Evolutionary conservation across 2,888 invertebrate genomes (phyloP).

Genomic region (Gymnocheta viridis): DNA sequence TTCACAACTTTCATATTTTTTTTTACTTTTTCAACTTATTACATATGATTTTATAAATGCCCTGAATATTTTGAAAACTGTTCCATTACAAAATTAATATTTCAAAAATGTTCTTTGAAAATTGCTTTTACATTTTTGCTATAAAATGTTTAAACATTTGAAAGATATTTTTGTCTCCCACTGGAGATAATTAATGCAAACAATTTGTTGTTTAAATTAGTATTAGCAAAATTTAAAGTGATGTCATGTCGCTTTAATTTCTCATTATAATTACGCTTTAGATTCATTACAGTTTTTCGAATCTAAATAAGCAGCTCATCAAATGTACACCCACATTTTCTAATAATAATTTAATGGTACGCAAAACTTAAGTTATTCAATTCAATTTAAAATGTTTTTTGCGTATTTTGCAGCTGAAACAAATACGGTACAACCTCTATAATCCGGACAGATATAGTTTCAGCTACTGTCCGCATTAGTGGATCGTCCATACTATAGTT

Average conservation of each 20-base stretch:
- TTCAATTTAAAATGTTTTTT: not conserved
- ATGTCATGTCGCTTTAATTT: slow-evolving; percentile 26
- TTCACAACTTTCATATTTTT: no score
- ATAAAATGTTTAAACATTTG: no score
- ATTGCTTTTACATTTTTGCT: no score
- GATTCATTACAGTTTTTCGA: not conserved
- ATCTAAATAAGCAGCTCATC: slow-evolving; percentile 1
- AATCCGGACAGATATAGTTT: no score
- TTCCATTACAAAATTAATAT: no score
- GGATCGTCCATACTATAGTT: no score
- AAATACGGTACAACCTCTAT: no score
- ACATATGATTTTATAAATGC: no score
- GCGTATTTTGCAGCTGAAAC: not conserved
- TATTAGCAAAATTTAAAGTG: not conserved
- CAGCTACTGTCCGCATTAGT: no score
- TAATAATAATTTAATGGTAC: not conserved
- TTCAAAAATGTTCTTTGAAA: no score
- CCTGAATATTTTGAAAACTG: no score
- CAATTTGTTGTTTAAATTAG: not conserved
- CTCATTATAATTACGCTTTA: slow-evolving; percentile 17
- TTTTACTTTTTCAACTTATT: no score
- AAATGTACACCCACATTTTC: slow-evolving; percentile 9
- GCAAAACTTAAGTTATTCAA: not conserved
- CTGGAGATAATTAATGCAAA: not conserved
- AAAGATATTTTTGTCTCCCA: not conserved